Base-by-base conservation (phyloP, 1,140 invertebrate species). In the Tetramorium simillimum region DNA sequence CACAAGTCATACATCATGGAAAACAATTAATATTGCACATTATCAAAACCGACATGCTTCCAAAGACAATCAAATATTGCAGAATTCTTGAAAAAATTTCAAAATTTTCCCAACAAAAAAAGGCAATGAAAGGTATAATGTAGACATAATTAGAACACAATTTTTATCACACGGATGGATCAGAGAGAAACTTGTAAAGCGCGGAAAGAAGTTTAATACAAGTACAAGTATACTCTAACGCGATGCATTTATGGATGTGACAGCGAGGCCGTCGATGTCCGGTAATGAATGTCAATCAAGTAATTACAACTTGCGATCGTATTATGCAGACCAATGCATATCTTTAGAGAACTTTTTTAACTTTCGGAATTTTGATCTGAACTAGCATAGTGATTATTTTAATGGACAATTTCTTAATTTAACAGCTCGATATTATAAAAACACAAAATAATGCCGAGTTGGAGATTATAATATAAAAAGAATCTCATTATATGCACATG, bases 221-320 rank as follows among this genome's bases (percentile, higher is more conserved):
- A 63, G 46, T 53, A 33, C 7, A 84, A 63, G 63, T 81, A 70
- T 53, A 12, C 21, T 5, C 28, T 33, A 46, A 91, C 58, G 56
- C 43, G n/a, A 85, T 90, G 82, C 78, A 90, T 93, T 92, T 93
- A 93, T 93, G 89, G 69, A 92, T 92, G 86, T 75, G 70, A 62
- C 14, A 24, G 3, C 10, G 21, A 12, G 49, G 78, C 43, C 18
- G 14, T 67, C 60, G 21, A 86, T 63, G 63, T 62, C 62, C 56
- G 33, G 67, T 87, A 86, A 92, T 92, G 92, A 93, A 93, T 92
- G 56, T 89, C 84, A 93, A 92, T 89, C 70, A 88, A 90, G 88
- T 90, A 92, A 93, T 93, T 92, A 93, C 56, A 93, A 93, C 82
- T 93, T 93, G 86, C 10, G 37, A 40, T 43, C 62, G 60, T 40